Base-by-base conservation (phyloP, 1,140 invertebrate species). In the Drosophila bocki region DNA sequence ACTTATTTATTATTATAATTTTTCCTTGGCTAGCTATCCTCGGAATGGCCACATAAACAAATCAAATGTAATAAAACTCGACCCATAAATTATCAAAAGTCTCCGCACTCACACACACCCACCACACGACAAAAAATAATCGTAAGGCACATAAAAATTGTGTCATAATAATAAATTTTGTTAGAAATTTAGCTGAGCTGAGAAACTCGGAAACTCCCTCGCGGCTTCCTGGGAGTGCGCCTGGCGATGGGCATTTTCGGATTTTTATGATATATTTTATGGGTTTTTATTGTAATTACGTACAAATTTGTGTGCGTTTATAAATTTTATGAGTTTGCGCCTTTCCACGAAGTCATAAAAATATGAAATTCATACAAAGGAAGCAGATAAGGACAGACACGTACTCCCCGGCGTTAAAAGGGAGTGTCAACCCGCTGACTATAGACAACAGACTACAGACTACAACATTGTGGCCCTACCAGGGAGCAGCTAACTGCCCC, bases 231-330 rank as follows among this genome's bases (percentile, higher is more conserved):
- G 63, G 35, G 22, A 53, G 74, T 37, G 45, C 37, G 42, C 17
- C 17, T 72, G 42, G 58, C 50, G 53, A 64, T 62, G 62, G 69
- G 63, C 59, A 63, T 86, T 79, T 78, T 78, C 64, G 78, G 56
- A 72, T 86, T 87, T 78, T 78, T 80, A 84, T 80, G 84, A 75
- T 72, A 64, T 63, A 77, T 82, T 90, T 90, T 90, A 91, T 91
- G 69, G 64, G 67, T 72, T 91, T 91, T 84, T 91, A 88, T 90
- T 90, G 72, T 87, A 91, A 90, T 90, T 91, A 91, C 72, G 50
- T 70, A 91, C 75, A 86, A 86, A 90, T 85, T 79, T 90, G 69
- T 82, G 77, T 79, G 80, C 70, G 58, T 74, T 74, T 82, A 64
- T 65, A 76, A 58, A 76, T 64, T 77, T 86, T 88, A 83, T 77